phyloP scores from a whole-genome alignment of 2,888 invertebrate genomes.

The Synergus laeviventris region DNA sequence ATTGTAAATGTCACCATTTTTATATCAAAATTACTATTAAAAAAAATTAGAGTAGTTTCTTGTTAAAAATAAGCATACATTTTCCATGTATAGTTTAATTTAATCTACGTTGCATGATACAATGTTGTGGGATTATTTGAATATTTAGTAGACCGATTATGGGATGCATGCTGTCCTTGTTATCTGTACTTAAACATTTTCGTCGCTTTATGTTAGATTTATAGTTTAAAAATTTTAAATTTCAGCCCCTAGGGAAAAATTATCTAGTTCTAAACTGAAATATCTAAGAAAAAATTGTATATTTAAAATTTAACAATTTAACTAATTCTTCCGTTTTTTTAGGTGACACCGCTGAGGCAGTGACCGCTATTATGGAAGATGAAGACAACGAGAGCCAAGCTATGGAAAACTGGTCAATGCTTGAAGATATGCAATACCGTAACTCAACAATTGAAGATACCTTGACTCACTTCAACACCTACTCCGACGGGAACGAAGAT shows the following conservation, averaged over 20 bases:
- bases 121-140: constrained; percentile 5
- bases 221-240: background rate
- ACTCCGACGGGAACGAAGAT: constrained; percentile 46
- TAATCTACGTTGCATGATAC: background rate
- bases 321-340: constrained; percentile 45
- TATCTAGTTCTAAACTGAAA: background rate
- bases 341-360: constrained; percentile 56
- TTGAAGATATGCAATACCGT: constrained; percentile 58
- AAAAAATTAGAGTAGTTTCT: background rate
- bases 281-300: background rate
- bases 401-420: constrained; percentile 64
- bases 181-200: background rate
- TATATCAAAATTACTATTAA: background rate
- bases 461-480: constrained; percentile 45
- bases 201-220: background rate
- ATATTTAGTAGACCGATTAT: constrained; percentile 15
- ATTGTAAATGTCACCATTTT: background rate
- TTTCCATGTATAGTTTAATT: background rate
- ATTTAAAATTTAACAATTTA: background rate
- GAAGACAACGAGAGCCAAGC: constrained; percentile 71
- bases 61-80: background rate
- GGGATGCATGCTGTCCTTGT: background rate
- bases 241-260: background rate
- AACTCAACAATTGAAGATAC: constrained; percentile 50
- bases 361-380: constrained; percentile 73